Evolutionary conservation across 2,888 invertebrate genomes (phyloP).

Genomic region (Rhagonycha lutea): DNA sequence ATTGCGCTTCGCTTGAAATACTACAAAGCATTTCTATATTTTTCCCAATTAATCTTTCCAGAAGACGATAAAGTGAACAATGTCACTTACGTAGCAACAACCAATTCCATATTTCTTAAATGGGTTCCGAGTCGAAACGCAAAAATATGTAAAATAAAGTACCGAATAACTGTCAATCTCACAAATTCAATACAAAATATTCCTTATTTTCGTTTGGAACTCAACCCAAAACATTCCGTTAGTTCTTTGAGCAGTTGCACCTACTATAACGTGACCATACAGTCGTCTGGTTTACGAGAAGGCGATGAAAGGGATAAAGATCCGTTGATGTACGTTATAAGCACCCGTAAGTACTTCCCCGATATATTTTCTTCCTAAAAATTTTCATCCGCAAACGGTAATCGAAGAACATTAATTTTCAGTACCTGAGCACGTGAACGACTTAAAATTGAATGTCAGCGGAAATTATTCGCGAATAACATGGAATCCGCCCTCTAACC

Average conservation of each 20-base stretch:
- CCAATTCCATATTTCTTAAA: not conserved
- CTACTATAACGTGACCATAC: constrained; percentile 25
- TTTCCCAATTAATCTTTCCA: not conserved
- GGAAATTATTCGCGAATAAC: not conserved
- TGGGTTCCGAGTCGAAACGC: constrained; percentile 1
- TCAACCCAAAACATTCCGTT: constrained; percentile 7
- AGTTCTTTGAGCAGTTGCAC: constrained; percentile 22
- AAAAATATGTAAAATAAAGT: constrained; percentile 18
- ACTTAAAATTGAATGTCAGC: not conserved
- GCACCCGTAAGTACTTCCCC: constrained; percentile 9
- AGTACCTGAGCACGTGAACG: not conserved
- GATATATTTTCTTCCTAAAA: not conserved
- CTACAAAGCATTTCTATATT: not conserved
- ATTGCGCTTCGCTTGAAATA: not conserved
- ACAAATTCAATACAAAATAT: constrained; percentile 12
- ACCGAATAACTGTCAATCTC: constrained; percentile 13
- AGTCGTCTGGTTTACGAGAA: not conserved
- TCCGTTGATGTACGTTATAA: not conserved
- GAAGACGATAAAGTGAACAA: not conserved
- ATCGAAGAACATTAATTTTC: not conserved
- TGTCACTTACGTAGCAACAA: not conserved
- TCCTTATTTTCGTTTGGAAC: constrained; percentile 23
- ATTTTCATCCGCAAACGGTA: not conserved
- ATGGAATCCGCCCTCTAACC: not conserved
- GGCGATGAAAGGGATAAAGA: not conserved